Percentiles rank a stretch among this genome's conserved stretches.
These are phyloP conservation scores for Sepiola atlantica DNA, from an alignment of 2,888 invertebrate genomes.

Conservation along the genomic window DNA sequence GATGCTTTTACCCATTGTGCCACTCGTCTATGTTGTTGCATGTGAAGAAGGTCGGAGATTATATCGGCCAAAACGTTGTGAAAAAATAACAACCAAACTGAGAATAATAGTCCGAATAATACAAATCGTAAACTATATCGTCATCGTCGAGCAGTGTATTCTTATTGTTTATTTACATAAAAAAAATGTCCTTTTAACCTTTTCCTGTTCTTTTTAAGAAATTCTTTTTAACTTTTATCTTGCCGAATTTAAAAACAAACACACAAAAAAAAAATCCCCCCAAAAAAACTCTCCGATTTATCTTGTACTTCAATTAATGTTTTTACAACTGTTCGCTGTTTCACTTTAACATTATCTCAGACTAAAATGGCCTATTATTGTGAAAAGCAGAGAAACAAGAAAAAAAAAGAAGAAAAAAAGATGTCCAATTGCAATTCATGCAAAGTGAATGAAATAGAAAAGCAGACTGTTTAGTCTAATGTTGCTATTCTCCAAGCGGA, in stretches of 20 bases:
- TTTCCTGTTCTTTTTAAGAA: not conserved
- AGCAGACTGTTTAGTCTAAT: not conserved
- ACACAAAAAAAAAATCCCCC: too few species aligned
- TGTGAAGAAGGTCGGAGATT: too few species aligned
- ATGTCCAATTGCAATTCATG: not conserved
- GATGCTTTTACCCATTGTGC: too few species aligned
- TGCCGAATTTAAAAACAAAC: not conserved
- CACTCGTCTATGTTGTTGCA: too few species aligned
- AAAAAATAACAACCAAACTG: too few species aligned
- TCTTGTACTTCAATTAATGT: not conserved
- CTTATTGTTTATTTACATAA: not conserved
- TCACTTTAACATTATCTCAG: not conserved
- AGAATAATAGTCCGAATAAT: too few species aligned
- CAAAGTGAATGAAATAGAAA: not conserved
- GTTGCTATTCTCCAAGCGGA: not conserved
- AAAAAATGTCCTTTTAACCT: not conserved
- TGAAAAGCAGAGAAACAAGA: too few species aligned
- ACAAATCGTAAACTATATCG: too few species aligned
- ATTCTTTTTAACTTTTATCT: not conserved
- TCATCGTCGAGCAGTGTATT: not conserved
- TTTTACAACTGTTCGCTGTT: not conserved
- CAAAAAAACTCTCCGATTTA: too few species aligned
- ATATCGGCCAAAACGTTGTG: too few species aligned
- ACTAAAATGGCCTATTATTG: slow-evolving; percentile 2
- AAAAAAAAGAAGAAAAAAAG: not conserved